These are phyloP conservation scores for Willowsia nigromaculata DNA, from an alignment of 2,888 invertebrate species.

Conservation along the genomic window DNA sequence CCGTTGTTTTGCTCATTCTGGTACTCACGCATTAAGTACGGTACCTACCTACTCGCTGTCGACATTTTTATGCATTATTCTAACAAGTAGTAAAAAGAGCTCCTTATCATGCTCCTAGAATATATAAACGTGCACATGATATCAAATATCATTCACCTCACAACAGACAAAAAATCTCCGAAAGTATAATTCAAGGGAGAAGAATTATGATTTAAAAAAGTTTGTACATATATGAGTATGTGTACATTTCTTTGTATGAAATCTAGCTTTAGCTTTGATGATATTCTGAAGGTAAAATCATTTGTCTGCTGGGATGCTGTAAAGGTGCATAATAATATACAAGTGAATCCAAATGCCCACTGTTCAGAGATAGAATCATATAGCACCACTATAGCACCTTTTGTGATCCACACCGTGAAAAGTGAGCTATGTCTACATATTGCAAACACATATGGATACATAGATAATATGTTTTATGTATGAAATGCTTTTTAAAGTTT, in stretches of 20 bases:
- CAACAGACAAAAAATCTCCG: slow-evolving; percentile 5
- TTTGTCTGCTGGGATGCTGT: not conserved
- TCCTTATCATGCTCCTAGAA: slow-evolving; percentile 18
- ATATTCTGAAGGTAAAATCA: not conserved
- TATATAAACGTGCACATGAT: slow-evolving; percentile 30
- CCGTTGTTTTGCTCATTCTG: slow-evolving; percentile 2
- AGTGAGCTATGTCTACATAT: not conserved
- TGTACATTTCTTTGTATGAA: no score
- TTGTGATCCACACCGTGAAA: not conserved
- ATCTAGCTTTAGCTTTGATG: no score
- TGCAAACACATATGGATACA: no score
- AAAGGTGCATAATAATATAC: not conserved
- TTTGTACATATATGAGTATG: no score
- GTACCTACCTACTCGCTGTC: slow-evolving; percentile 43
- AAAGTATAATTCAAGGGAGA: slow-evolving; percentile 7
- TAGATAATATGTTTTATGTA: not conserved
- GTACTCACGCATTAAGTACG: slow-evolving; percentile 11
- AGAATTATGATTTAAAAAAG: no score
- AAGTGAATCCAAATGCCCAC: not conserved
- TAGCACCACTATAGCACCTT: not conserved
- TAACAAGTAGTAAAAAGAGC: slow-evolving; percentile 29
- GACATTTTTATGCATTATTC: slow-evolving; percentile 23
- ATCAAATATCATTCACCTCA: not conserved
- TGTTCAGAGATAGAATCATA: not conserved
- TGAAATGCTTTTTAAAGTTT: slow-evolving; percentile 3